Percentiles rank a stretch among this genome's conserved stretches.
These are phyloP conservation scores for Corydoras maculifer DNA, from an alignment of 2,113 vertebrate genomes.

Conservation along the genomic window DNA sequence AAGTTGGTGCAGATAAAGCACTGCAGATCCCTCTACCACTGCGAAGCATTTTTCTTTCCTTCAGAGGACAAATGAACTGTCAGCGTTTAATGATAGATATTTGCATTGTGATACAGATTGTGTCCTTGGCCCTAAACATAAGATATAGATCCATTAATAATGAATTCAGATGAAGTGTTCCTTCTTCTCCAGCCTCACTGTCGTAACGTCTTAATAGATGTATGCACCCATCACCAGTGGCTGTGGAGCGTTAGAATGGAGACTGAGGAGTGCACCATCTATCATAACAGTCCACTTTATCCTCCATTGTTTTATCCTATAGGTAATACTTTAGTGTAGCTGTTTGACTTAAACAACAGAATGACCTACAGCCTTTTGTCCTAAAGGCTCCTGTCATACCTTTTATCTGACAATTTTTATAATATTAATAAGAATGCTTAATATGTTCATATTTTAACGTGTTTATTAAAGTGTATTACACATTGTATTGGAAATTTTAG, in stretches of 20 bases:
- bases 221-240: slow-evolving; percentile 60
- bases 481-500: too few relatives aligned
- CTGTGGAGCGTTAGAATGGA: slow-evolving; percentile 66
- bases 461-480: too few relatives aligned
- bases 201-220: slow-evolving; percentile 59
- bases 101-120: slow-evolving; percentile 75
- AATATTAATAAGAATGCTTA: too few relatives aligned
- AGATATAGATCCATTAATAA: slow-evolving; percentile 74
- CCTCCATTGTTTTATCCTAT: slow-evolving; percentile 39
- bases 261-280: slow-evolving; percentile 57
- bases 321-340: slow-evolving; percentile 48
- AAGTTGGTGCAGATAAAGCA: slow-evolving; percentile 37
- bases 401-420: neutral
- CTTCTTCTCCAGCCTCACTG: slow-evolving; percentile 51
- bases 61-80: slow-evolving; percentile 72
- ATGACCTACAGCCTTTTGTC: neutral
- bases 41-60: slow-evolving; percentile 71
- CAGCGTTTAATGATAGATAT: slow-evolving; percentile 76
- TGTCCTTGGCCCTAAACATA: slow-evolving; percentile 73
- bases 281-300: slow-evolving; percentile 62
- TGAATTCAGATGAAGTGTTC: slow-evolving; percentile 68
- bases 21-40: slow-evolving; percentile 36
- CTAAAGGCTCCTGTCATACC: neutral
- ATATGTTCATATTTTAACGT: too few relatives aligned
- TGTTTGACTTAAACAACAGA: slow-evolving; percentile 18